A percentile compares a stretch with the other conserved stretches of the same genome.
Evolutionary conservation across 2,113 vertebrate species (phyloP).

Genomic region (Zingel zingel): DNA sequence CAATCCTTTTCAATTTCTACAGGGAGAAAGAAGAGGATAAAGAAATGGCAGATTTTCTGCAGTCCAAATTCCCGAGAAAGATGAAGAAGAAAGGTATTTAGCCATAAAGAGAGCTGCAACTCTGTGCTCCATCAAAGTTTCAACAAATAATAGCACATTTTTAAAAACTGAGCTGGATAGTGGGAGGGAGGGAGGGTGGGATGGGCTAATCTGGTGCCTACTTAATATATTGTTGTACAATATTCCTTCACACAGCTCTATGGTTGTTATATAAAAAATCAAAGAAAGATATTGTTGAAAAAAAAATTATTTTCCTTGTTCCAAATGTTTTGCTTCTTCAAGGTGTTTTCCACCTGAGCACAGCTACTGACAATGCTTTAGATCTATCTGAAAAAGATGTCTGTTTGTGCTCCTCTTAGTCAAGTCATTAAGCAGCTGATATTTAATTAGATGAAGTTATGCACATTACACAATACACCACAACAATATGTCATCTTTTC

Average conservation of each 20-base stretch:
- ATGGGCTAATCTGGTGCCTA: too few species aligned
- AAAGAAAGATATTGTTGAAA: too few species aligned
- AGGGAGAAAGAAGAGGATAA: conserved; percentile 92
- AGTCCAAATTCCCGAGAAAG: conserved; percentile 87
- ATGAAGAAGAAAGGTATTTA: conserved; percentile 79
- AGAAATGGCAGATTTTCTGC: conserved; percentile 92
- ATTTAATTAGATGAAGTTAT: not conserved
- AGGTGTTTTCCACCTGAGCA: not conserved
- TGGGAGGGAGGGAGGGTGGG: too few species aligned
- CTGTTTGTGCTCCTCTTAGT: not conserved
- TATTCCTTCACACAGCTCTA: too few species aligned
- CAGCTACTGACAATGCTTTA: not conserved
- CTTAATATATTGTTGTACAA: too few species aligned
- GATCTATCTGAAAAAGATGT: not conserved
- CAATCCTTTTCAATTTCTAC: conserved; percentile 4
- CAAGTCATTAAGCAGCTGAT: not conserved
- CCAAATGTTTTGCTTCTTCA: not conserved
- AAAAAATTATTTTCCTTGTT: not conserved
- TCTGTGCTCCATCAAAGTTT: not conserved
- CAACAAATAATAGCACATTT: not conserved
- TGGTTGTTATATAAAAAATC: too few species aligned
- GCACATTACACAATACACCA: not conserved
- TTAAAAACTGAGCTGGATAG: not conserved
- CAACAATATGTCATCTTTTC: not conserved
- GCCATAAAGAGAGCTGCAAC: not conserved